Conservation (phyloP, 2,113 vertebrate genomes). For the Rutilus rutilus region DNA sequence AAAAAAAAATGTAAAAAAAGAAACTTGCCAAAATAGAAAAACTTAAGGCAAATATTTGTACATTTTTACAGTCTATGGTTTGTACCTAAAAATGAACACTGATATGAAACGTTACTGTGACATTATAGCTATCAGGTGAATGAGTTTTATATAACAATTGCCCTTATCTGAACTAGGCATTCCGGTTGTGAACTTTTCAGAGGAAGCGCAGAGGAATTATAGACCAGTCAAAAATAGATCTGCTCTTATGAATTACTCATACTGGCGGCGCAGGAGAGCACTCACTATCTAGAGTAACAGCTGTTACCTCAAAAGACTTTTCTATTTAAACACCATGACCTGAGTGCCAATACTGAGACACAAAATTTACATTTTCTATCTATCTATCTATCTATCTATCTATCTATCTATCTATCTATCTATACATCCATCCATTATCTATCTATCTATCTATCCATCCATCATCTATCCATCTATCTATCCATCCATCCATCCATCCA, state of each 20-base stretch:
- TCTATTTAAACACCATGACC: not conserved
- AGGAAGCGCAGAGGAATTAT: slow-evolving; percentile 1
- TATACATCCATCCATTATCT: no score
- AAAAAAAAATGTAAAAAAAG: not conserved
- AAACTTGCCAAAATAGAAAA: not conserved
- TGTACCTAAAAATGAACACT: not conserved
- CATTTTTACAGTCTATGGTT: no score
- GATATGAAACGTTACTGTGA: not conserved
- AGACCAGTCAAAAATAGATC: not conserved
- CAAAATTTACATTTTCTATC: no score
- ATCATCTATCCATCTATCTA: no score
- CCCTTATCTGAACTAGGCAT: not conserved
- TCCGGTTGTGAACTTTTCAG: slow-evolving; percentile 2
- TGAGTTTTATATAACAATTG: not conserved
- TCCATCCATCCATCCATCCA: no score
- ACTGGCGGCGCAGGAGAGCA: not conserved
- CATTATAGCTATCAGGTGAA: not conserved
- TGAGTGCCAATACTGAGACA: no score
- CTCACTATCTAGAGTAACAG: not conserved
- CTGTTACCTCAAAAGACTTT: slow-evolving; percentile 1
- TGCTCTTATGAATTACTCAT: slow-evolving; percentile 18
- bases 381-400: no score
- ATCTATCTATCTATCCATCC: no score
- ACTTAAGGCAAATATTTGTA: not conserved
- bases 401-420: not conserved